Base-by-base conservation (phyloP, 2,888 invertebrate species). In the Philereme vetulata region DNA sequence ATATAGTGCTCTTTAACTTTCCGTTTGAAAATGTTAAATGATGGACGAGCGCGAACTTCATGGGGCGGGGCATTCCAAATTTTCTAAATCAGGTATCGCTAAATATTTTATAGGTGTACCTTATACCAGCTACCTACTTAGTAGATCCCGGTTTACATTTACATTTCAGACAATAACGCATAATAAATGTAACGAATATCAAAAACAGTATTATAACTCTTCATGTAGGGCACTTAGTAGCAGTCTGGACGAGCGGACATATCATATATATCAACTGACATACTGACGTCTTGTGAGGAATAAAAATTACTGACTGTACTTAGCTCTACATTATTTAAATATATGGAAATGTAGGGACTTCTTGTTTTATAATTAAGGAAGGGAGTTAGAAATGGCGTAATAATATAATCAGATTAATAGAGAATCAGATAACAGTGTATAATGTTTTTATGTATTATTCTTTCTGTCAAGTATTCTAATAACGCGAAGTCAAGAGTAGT, bases 181-280 rank as follows among this genome's bases (percentile, higher is more conserved):
- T 70, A 68, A 67, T 63, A 56, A 66, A 68, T 70, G 68, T 34
- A 67, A 67, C 70, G 71, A 65, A 75, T 73, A 76, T 78, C 71
- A 75, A 70, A 71, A 76, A 74, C 67, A 67, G 74, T 71, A 76
- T 71, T 76, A 84, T 79, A 81, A 80, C 74, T 80, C 80, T 74
- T 76, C 74, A 77, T 76, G 77, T 70, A 70, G 64, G 68, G 78
- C 76, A 78, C 84, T 90, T 85, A 83, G 82, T 89, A 72, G 74
- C 69, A 82, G 88, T 87, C 90, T 72, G 71, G 63, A 72, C 60
- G 67, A 74, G 74, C 88, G 89, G 88, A 88, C 85, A 80, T 72
- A 60, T 72, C 75, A 72, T 70, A 86, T 90, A 76, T 76, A 84
- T 90, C 85, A 87, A 66, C 67, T 76, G 80, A 79, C 81, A 66